Evolutionary conservation across 1,140 invertebrate genomes (phyloP).

Genomic region (Belonocnema kinseyi): DNA sequence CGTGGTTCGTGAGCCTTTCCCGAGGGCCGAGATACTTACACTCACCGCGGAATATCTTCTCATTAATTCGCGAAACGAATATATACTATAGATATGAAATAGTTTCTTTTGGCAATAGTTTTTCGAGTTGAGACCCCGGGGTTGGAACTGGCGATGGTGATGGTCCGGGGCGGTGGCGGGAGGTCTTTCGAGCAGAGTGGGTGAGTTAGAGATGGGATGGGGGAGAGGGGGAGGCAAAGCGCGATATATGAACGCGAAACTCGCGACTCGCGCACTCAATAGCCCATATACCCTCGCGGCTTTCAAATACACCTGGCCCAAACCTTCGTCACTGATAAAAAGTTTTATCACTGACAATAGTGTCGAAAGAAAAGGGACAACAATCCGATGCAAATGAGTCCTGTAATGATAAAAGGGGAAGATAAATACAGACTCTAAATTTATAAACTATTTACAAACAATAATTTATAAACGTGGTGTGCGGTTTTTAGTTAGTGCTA

Average conservation of each 20-base stretch:
- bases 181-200: constrained; percentile 48
- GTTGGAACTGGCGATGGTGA: background rate
- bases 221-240: constrained; percentile 58
- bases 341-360: background rate
- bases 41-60: background rate
- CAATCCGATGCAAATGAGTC: constrained; percentile 13
- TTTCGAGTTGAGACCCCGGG: background rate
- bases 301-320: constrained; percentile 45
- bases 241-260: constrained; percentile 75
- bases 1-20: constrained; percentile 19
- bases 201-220: constrained; percentile 50
- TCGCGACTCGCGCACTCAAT: constrained; percentile 68
- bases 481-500: too few species aligned
- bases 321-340: background rate
- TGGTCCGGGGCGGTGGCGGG: constrained; percentile 34
- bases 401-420: background rate
- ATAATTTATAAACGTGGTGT: too few species aligned
- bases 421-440: background rate
- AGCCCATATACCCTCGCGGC: constrained; percentile 67
- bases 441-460: too few species aligned
- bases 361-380: background rate
- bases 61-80: background rate
- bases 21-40: background rate
- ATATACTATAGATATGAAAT: background rate
- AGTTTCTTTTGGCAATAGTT: background rate